phyloP scores from a whole-genome alignment of 2,113 vertebrate species.

The Scomber japonicus region DNA sequence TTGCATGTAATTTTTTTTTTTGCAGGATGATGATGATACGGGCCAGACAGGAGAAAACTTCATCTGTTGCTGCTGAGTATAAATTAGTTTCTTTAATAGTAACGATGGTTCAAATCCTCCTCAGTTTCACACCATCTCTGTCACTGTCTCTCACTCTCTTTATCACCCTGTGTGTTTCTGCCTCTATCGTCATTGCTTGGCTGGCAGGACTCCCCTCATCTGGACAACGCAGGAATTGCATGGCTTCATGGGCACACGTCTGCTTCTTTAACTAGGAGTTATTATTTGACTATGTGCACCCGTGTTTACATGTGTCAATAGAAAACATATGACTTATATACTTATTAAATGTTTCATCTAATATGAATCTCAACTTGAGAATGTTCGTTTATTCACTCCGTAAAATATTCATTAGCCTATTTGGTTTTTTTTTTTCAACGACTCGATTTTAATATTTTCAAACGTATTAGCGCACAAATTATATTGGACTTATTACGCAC shows the following conservation, averaged over 20 bases:
- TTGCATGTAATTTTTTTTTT: background rate
- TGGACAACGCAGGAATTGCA: slow-evolving; percentile 79
- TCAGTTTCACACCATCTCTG: background rate
- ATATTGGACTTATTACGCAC: background rate
- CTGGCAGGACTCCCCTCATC: slow-evolving; percentile 78
- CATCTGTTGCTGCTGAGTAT: slow-evolving; percentile 13
- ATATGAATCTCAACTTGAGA: background rate
- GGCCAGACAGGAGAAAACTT: background rate
- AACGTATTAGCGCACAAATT: background rate
- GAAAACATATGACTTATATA: background rate
- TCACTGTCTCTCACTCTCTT: background rate
- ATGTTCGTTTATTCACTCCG: background rate
- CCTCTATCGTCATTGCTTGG: background rate
- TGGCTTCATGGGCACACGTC: background rate
- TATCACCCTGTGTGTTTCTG: background rate
- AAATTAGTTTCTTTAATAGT: background rate
- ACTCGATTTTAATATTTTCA: background rate
- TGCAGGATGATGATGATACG: background rate
- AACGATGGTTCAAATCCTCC: too few species aligned
- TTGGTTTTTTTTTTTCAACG: background rate
- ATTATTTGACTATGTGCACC: background rate
- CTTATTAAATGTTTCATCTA: background rate
- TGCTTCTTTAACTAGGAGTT: background rate
- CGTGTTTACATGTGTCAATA: background rate
- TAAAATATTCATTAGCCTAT: background rate